Base-by-base conservation (phyloP, 2,888 invertebrate genomes). In the Hyposoter didymator region DNA sequence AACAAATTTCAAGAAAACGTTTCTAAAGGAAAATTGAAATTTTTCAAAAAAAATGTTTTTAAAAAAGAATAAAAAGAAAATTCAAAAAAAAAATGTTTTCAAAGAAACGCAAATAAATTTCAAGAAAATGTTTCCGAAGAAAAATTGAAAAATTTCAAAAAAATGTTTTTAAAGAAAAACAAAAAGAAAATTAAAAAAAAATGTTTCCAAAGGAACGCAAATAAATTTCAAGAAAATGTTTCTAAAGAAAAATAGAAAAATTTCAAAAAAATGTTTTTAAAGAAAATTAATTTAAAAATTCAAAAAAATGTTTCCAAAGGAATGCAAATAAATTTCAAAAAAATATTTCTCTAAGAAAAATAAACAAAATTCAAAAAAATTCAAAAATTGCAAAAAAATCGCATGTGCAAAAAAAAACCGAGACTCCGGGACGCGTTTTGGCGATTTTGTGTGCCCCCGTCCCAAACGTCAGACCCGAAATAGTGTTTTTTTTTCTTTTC, bases 401-500 rank as follows among this genome's bases (percentile, higher is more conserved):
- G 72, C 72, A 67, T 10, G 10, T 35, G 32, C 10, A 14, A 55
- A 55, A 55, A 19, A 8, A 72, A 73, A n/a, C 1, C 64, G 39
- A 64, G 64, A 64, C n/a, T 64, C 32, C 47, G 43, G 7, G 55
- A 43, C 19, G 32, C 10, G 2, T 32, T 72, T 10, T 72, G 35
- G 70, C 32, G 49, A 22, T 28, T 22, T 28, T 28, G 52, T 7
- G 39, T 39, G 35, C 8, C 0, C 28, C 17, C 43, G 19, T 47
- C 47, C 28, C 14, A 4, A 32, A 43, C 19, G 17, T 43, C 66
- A 62, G 75, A 79, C 52, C 66, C 72, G 52, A 83, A 85, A 78
- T 86, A 55, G 80, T 59, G 73, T 64, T 82, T 76, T 84, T 84
- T 80, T 82, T 80, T 67, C 28, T 70, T 78, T 47, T 19, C 28